Conservation (phyloP, 2,113 vertebrate genomes). For the Triplophysa tibetana region DNA sequence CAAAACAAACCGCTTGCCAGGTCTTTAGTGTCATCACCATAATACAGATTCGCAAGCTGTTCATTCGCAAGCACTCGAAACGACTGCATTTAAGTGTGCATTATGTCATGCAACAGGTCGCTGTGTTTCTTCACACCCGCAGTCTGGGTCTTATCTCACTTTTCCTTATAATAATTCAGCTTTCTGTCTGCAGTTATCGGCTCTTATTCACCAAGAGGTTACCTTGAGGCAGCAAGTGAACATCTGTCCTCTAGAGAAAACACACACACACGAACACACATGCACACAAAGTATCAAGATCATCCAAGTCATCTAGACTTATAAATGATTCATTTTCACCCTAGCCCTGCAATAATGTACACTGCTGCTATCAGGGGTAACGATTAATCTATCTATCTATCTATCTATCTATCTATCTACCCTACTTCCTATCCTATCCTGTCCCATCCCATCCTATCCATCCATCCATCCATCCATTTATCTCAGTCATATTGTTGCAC, state of each 20-base stretch:
- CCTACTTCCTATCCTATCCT: too few species aligned
- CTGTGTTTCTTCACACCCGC: neutral
- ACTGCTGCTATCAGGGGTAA: slow-evolving; percentile 7
- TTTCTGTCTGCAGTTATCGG: slow-evolving; percentile 12
- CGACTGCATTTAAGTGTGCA: neutral
- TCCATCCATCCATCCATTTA: neutral
- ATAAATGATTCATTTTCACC: slow-evolving; percentile 64
- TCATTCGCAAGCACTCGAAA: neutral
- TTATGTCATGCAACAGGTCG: slow-evolving; percentile 15
- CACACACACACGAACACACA: neutral
- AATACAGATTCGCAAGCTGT: neutral
- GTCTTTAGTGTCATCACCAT: slow-evolving; percentile 3
- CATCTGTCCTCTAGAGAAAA: slow-evolving; percentile 56
- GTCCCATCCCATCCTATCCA: too few species aligned
- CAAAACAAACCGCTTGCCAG: neutral
- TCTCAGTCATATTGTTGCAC: neutral
- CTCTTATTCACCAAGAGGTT: slow-evolving; percentile 6
- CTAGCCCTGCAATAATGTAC: neutral
- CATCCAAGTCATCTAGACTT: slow-evolving; percentile 52
- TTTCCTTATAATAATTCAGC: slow-evolving; percentile 27
- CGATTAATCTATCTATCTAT: neutral
- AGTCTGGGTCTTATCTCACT: slow-evolving; percentile 21
- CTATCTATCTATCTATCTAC: neutral
- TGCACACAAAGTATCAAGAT: slow-evolving; percentile 11
- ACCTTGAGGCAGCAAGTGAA: slow-evolving; percentile 50